phyloP scores from a whole-genome alignment of 2,113 vertebrate species.

The Phrynosoma blainvillii region DNA sequence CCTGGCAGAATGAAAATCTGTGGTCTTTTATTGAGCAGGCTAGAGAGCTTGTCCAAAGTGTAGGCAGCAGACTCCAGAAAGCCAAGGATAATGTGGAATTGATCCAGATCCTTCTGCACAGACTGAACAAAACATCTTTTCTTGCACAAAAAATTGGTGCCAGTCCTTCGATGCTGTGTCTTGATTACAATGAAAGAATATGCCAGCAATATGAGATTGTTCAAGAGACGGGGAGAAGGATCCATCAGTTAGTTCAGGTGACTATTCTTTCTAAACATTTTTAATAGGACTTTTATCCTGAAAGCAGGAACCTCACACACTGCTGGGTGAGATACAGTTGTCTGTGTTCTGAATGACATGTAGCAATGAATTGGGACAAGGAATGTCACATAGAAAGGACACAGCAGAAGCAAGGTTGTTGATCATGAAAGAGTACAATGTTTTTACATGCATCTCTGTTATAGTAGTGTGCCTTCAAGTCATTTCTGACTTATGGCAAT shows the following conservation, averaged over 20 bases:
- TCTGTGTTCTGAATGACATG: neutral
- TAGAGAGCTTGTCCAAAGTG: conserved; percentile 54
- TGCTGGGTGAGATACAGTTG: neutral
- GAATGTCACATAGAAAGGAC: neutral
- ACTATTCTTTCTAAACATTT: neutral
- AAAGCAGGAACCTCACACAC: neutral
- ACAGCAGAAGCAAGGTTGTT: neutral
- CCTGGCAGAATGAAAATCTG: conserved; percentile 73
- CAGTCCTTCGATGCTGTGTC: conserved; percentile 61
- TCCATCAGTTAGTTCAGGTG: conserved; percentile 58
- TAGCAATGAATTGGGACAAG: neutral
- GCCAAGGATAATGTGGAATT: conserved; percentile 77
- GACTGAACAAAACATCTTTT: conserved; percentile 69
- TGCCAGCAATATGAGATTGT: conserved; percentile 67
- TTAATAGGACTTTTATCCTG: conserved; percentile 18
- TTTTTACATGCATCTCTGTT: neutral
- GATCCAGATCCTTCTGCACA: conserved; percentile 69
- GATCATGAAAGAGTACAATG: neutral
- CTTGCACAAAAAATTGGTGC: conserved; percentile 65
- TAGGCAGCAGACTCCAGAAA: conserved; percentile 73
- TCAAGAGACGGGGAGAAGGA: conserved; percentile 68
- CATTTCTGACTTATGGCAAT: no score
- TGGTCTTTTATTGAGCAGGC: conserved; percentile 73
- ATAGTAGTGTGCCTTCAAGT: no score
- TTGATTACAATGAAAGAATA: conserved; percentile 67